Evolutionary conservation across 2,797 vertebrate genomes (phyloP).

Genomic region (Pseudomugil tenellus): DNA sequence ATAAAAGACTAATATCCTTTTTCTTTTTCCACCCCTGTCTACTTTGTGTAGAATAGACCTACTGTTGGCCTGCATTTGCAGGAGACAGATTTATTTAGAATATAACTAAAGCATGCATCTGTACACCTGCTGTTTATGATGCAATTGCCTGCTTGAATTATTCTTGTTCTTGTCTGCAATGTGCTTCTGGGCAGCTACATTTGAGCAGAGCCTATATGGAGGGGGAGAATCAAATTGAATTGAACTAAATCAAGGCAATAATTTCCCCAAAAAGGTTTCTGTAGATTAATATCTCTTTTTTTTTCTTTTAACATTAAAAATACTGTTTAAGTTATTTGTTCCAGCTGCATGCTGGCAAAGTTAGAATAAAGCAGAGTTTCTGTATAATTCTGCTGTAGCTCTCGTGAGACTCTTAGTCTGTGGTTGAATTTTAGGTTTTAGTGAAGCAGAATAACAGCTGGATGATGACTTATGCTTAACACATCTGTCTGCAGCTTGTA

Average conservation of each 20-base stretch:
- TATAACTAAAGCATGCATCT: background rate
- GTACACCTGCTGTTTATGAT: background rate
- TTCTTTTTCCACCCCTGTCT: background rate
- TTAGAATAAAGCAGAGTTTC: too few species aligned
- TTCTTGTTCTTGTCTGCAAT: background rate
- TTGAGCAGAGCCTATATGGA: background rate
- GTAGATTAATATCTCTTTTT: background rate
- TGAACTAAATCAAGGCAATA: too few species aligned
- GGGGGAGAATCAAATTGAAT: too few species aligned
- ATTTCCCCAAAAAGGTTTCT: too few species aligned
- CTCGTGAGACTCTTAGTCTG: too few species aligned
- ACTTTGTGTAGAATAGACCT: background rate
- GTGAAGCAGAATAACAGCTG: too few species aligned
- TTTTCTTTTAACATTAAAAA: background rate
- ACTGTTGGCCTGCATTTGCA: background rate
- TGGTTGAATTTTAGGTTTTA: too few species aligned
- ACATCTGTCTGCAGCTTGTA: background rate
- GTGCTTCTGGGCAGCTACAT: background rate
- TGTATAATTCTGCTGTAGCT: too few species aligned
- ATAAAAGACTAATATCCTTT: background rate
- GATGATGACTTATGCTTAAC: too few species aligned
- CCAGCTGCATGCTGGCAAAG: too few species aligned
- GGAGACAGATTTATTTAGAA: background rate
- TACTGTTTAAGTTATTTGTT: conserved; percentile 6
- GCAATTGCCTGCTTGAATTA: background rate